These are phyloP conservation scores for Spodoptera exigua DNA, from an alignment of 2,888 invertebrate genomes.

Conservation along the genomic window DNA sequence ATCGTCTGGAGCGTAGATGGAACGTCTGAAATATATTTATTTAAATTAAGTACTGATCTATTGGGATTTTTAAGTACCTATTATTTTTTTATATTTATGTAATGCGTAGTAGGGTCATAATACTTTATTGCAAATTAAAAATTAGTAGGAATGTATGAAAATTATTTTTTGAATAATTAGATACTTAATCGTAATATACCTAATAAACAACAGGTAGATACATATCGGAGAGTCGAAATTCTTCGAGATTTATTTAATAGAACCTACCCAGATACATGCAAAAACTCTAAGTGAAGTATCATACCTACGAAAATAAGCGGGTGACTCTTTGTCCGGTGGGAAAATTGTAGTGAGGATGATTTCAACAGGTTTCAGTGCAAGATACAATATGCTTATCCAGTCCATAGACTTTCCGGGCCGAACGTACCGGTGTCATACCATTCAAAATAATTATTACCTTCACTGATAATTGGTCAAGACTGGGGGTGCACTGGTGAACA, in stretches of 20 bases:
- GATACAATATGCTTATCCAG: background rate
- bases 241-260: no score
- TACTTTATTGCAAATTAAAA: no score
- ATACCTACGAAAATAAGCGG: constrained; percentile 1
- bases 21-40: constrained; percentile 21
- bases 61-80: no score
- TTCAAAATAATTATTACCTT: constrained; percentile 9
- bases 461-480: background rate
- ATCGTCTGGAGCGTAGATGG: constrained; percentile 1
- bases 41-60: background rate
- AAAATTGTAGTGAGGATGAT: background rate
- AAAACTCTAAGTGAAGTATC: background rate
- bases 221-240: no score
- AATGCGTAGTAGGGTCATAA: no score
- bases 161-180: no score
- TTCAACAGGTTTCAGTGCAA: background rate
- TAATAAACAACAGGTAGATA: no score
- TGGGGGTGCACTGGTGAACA: background rate
- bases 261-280: background rate
- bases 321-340: background rate
- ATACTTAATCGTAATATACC: no score
- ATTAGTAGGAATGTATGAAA: no score
- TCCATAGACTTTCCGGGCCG: background rate
- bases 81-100: no score
- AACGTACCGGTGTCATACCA: background rate